A percentile compares a stretch with the other conserved stretches of the same genome.
phyloP scores from a whole-genome alignment of 2,113 vertebrate genomes.

The Anoplopoma fimbria region DNA sequence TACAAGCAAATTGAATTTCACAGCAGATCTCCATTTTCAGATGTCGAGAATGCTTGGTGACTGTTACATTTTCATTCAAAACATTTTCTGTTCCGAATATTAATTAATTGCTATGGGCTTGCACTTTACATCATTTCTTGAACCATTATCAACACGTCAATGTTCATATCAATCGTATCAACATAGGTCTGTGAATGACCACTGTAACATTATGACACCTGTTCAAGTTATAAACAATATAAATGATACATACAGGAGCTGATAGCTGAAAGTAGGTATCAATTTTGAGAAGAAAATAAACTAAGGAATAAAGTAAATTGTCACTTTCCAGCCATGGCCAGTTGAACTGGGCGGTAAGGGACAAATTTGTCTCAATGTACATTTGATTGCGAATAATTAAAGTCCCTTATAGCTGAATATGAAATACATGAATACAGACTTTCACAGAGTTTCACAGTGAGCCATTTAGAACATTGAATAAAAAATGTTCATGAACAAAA shows the following conservation, averaged over 20 bases:
- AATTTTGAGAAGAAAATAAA: not conserved
- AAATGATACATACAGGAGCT: not conserved
- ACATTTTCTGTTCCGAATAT: not conserved
- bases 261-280: not conserved
- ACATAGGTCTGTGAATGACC: not conserved
- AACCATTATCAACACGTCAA: not conserved
- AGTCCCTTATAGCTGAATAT: not conserved
- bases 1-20: conserved; percentile 66
- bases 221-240: too few relatives aligned
- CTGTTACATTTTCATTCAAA: conserved; percentile 4
- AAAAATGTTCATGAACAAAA: not conserved
- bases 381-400: not conserved
- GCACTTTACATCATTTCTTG: not conserved
- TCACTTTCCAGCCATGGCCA: not conserved
- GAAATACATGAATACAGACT: not conserved
- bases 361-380: not conserved
- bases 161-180: not conserved
- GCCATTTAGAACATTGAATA: not conserved
- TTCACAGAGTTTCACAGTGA: not conserved
- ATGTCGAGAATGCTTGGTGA: conserved; percentile 11
- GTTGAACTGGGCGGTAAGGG: not conserved
- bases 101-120: not conserved
- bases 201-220: not conserved
- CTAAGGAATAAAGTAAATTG: not conserved
- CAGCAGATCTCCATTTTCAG: conserved; percentile 43